Evolutionary conservation across 2,797 vertebrate species (phyloP).

Genomic region (Enoplosus armatus): DNA sequence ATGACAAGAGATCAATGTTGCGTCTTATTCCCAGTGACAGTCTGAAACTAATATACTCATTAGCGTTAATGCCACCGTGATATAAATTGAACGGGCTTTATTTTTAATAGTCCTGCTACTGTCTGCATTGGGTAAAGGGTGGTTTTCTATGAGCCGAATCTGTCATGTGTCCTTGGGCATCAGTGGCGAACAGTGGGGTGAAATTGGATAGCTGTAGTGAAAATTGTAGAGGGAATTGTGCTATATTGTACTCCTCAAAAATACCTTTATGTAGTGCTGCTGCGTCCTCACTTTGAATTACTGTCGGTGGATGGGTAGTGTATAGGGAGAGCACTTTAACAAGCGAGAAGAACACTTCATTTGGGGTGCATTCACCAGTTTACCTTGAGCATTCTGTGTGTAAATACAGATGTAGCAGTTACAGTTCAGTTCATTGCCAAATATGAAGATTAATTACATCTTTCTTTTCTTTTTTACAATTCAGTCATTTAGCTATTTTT

Average conservation of each 20-base stretch:
- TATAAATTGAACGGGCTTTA: constrained; percentile 63
- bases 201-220: constrained; percentile 49
- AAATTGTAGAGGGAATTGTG: constrained; percentile 48
- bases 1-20: constrained; percentile 80
- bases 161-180: constrained; percentile 48
- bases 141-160: constrained; percentile 35
- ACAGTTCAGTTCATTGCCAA: background rate
- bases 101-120: constrained; percentile 59
- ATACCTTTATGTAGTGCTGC: constrained; percentile 17
- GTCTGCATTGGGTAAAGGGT: constrained; percentile 42
- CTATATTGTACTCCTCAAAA: constrained; percentile 31
- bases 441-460: constrained; percentile 1
- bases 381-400: background rate
- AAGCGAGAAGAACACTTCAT: background rate
- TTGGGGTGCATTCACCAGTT: background rate
- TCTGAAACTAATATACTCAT: constrained; percentile 80
- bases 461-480: background rate
- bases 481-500: background rate
- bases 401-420: background rate
- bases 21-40: constrained; percentile 77
- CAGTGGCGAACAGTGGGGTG: constrained; percentile 33
- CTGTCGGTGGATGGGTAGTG: background rate
- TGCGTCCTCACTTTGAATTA: constrained; percentile 24
- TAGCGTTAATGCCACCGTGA: constrained; percentile 70
- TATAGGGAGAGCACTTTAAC: constrained; percentile 7